These are phyloP conservation scores for Phthorimaea operculella DNA, from an alignment of 1,140 invertebrate genomes.

Conservation along the genomic window DNA sequence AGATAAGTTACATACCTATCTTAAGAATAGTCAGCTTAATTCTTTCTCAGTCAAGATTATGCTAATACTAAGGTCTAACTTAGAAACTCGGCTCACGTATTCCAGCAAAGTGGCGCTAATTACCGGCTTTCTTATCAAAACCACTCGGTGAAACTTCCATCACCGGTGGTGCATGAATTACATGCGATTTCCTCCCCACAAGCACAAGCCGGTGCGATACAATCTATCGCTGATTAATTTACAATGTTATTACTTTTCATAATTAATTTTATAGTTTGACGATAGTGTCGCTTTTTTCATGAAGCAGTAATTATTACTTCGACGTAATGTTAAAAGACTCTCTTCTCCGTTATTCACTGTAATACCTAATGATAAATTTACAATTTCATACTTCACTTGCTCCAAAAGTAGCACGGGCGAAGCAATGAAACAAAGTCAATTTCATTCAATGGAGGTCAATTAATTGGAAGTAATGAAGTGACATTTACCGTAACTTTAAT, in stretches of 20 bases:
- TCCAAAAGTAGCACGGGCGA: too few relatives aligned
- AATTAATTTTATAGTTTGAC: not conserved
- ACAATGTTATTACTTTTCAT: not conserved
- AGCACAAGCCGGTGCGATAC: not conserved
- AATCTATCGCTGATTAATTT: not conserved
- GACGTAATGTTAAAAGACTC: too few relatives aligned
- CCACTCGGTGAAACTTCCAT: slow-evolving; percentile 27
- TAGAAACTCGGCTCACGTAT: not conserved
- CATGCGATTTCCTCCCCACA: slow-evolving; percentile 15
- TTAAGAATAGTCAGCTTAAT: too few relatives aligned
- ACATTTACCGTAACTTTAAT: slow-evolving; percentile 2
- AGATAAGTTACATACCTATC: too few relatives aligned
- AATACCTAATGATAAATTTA: too few relatives aligned
- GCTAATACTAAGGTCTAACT: too few relatives aligned
- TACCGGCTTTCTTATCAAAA: slow-evolving; percentile 36
- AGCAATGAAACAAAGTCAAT: slow-evolving; percentile 1
- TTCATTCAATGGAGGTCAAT: not conserved
- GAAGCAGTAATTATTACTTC: too few relatives aligned
- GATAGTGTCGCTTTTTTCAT: too few relatives aligned
- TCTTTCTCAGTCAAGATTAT: too few relatives aligned
- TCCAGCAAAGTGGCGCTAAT: slow-evolving; percentile 21
- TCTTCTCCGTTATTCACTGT: too few relatives aligned
- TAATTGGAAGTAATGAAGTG: not conserved
- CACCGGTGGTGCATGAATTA: slow-evolving; percentile 24
- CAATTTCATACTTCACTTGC: too few relatives aligned